phyloP scores from a whole-genome alignment of 2,888 invertebrate species.

The Perizoma flavofasciatum region DNA sequence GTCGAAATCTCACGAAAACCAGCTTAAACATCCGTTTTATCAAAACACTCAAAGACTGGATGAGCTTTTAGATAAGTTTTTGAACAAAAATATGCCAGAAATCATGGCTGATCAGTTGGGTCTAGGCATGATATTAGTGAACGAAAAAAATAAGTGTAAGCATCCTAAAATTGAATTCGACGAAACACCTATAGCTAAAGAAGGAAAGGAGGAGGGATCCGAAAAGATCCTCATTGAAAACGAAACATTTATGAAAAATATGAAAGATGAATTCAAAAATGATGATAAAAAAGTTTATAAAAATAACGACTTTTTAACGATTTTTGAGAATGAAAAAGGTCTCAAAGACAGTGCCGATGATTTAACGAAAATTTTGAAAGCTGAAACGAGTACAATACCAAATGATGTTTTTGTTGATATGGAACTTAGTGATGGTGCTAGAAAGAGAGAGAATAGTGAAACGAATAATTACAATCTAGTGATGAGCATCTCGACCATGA shows the following conservation, averaged over 20 bases:
- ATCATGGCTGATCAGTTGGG: conserved; percentile 45
- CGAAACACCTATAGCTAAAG: not conserved
- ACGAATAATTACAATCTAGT: conserved; percentile 41
- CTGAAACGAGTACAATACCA: not conserved
- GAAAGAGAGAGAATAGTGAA: conserved; percentile 29
- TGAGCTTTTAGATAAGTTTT: conserved; percentile 54
- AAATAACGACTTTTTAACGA: not conserved
- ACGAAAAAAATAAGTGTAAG: conserved; percentile 40
- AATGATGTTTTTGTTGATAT: conserved; percentile 30
- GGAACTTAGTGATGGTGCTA: conserved; percentile 19
- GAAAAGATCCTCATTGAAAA: not conserved
- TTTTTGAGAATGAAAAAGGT: not conserved
- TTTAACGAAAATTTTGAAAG: conserved; percentile 5
- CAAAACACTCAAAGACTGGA: conserved; percentile 63
- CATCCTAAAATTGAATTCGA: conserved; percentile 30
- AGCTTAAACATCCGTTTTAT: conserved; percentile 64
- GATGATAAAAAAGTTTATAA: not conserved
- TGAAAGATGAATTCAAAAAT: not conserved
- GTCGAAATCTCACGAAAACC: conserved; percentile 54
- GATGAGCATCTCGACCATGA: conserved; percentile 53
- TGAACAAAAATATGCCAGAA: conserved; percentile 52
- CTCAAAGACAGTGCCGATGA: not conserved
- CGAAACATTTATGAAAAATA: not conserved
- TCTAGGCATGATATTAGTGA: conserved; percentile 39
- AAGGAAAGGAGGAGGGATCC: not conserved